Evolutionary conservation across 2,113 vertebrate genomes (phyloP).

Genomic region (Erinaceus europaeus): DNA sequence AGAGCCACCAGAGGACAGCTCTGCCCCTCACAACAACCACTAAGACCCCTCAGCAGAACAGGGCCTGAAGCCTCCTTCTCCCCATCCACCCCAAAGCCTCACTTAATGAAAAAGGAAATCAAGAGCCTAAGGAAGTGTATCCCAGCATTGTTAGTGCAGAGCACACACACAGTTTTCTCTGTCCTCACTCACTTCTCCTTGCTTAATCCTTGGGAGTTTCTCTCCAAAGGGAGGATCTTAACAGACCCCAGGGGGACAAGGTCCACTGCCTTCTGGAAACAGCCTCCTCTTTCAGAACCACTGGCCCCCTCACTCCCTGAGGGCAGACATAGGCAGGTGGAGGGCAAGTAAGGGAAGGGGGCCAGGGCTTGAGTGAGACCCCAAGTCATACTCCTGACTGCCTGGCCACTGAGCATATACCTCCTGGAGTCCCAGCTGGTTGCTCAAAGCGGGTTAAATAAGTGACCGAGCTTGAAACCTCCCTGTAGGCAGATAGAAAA

Average conservation of each 20-base stretch:
- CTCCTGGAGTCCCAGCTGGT: not conserved
- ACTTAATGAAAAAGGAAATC: not conserved
- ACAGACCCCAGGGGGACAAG: not conserved
- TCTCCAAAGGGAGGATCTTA: not conserved
- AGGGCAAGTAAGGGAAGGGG: not conserved
- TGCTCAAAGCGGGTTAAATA: not conserved
- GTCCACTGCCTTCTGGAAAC: not conserved
- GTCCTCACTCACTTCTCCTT: not conserved
- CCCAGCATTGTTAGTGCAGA: not conserved
- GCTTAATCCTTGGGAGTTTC: not conserved
- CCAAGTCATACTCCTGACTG: not conserved
- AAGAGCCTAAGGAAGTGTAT: not conserved
- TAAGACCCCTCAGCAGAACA: not conserved
- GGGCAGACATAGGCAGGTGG: not conserved
- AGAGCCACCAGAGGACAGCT: not conserved
- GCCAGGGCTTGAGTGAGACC: not conserved
- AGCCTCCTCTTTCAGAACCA: not conserved
- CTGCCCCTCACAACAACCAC: accelerated
- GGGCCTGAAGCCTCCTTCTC: too few species aligned
- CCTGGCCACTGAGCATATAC: not conserved
- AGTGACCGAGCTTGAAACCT: not conserved
- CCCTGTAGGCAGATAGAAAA: not conserved
- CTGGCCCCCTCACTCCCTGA: not conserved
- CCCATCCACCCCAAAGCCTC: not conserved
- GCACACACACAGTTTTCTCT: not conserved